phyloP scores from a whole-genome alignment of 2,113 vertebrate species.

The Gymnogyps californianus region DNA sequence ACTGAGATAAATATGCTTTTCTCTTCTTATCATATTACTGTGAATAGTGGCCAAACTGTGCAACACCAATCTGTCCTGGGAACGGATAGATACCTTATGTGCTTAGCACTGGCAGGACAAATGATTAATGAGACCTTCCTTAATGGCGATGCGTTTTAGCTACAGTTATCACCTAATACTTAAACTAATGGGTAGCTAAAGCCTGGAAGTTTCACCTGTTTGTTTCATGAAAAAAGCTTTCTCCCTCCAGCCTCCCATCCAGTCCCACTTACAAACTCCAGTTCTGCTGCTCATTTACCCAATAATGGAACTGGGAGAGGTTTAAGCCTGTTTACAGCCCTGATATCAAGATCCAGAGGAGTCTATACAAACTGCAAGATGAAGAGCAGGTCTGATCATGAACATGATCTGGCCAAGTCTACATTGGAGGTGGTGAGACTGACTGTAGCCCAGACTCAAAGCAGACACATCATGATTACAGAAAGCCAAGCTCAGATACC shows the following conservation, averaged over 20 bases:
- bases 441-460: neutral
- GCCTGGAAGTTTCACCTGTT: neutral
- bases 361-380: neutral
- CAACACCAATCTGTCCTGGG: neutral
- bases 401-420: neutral
- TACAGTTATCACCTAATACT: neutral
- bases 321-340: neutral
- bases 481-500: neutral
- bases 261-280: neutral
- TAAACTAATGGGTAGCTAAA: neutral
- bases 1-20: constrained; percentile 36
- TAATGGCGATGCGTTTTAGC: neutral
- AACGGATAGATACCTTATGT: neutral
- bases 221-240: neutral
- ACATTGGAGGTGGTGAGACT: accelerated
- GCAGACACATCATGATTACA: neutral
- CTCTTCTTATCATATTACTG: neutral
- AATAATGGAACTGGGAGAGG: neutral
- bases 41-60: neutral
- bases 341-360: neutral
- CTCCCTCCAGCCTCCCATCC: neutral
- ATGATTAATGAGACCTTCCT: neutral
- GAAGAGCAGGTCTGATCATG: neutral
- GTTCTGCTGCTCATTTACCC: neutral
- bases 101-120: neutral